Evolutionary conservation across 1,140 invertebrate species (phyloP).

Genomic region (Drosophila mauritiana): DNA sequence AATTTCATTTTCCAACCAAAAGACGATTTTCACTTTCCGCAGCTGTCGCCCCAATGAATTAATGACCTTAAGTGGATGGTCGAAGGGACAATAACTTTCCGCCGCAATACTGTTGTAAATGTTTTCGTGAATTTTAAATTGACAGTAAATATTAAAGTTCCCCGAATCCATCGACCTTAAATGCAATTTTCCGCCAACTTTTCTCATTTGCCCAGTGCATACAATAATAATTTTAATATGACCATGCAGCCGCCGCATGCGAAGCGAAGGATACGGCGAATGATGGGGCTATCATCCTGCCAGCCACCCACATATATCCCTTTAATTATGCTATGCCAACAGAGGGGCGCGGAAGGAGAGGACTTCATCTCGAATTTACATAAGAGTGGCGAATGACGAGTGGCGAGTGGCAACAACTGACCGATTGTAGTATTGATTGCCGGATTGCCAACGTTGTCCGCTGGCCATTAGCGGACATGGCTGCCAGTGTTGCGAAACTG

Average conservation of each 20-base stretch:
- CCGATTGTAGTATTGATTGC: conserved; percentile 65
- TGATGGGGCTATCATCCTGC: conserved; percentile 47
- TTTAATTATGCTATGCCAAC: conserved; percentile 65
- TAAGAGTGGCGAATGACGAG: conserved; percentile 31
- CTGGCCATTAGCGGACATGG: conserved; percentile 51
- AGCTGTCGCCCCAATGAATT: conserved; percentile 42
- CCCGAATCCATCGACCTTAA: conserved; percentile 31
- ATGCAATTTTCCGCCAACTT: conserved; percentile 66
- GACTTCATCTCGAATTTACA: conserved; percentile 36
- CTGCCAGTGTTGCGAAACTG: neutral
- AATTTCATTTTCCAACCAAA: conserved; percentile 40
- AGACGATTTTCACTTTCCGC: conserved; percentile 39
- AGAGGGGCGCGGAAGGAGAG: neutral
- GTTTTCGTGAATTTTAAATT: conserved; percentile 47
- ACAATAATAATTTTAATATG: conserved; percentile 75
- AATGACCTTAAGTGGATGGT: conserved; percentile 51
- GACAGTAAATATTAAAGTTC: conserved; percentile 59
- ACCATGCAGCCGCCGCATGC: conserved; percentile 41
- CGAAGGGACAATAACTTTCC: conserved; percentile 47
- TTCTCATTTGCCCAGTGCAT: conserved; percentile 61
- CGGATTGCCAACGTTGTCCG: conserved; percentile 36
- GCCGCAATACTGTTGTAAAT: conserved; percentile 43
- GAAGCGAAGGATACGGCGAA: conserved; percentile 27
- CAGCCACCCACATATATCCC: conserved; percentile 64
- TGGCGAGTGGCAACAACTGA: conserved; percentile 23